These are phyloP conservation scores for Excalfactoria chinensis DNA, from an alignment of 2,113 vertebrate species.

Conservation along the genomic window DNA sequence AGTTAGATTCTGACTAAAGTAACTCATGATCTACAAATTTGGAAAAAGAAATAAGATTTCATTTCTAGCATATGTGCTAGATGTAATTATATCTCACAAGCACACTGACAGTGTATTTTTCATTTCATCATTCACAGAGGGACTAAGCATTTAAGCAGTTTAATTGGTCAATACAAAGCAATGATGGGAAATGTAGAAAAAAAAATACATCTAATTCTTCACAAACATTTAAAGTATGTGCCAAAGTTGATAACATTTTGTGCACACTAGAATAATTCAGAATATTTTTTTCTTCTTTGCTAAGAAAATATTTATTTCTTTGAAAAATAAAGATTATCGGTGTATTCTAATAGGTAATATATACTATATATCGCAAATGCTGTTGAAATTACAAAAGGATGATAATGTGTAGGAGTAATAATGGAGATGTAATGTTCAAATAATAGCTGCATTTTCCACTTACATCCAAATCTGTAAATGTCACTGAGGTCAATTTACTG, in stretches of 20 bases:
- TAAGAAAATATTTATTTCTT: background rate
- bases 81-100: slow-evolving; percentile 39
- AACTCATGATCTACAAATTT: slow-evolving; percentile 29
- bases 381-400: background rate
- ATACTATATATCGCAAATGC: background rate
- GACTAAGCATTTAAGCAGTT: background rate
- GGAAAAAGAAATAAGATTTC: slow-evolving; percentile 46
- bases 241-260: background rate
- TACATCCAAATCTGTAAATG: background rate
- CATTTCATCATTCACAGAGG: slow-evolving; percentile 3
- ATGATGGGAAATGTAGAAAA: background rate
- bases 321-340: background rate
- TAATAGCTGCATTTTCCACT: background rate
- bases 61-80: slow-evolving; percentile 5
- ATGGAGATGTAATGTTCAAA: background rate
- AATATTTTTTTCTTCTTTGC: background rate
- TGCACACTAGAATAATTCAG: background rate
- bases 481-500: background rate
- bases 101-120: slow-evolving; percentile 17
- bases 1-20: background rate
- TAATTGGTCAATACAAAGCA: slow-evolving; percentile 19
- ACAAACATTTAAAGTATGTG: background rate
- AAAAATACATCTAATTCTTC: background rate
- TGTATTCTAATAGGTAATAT: background rate
- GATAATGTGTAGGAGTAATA: background rate